Conservation (phyloP, 2,113 vertebrate species). For the Xiphophorus maculatus region DNA sequence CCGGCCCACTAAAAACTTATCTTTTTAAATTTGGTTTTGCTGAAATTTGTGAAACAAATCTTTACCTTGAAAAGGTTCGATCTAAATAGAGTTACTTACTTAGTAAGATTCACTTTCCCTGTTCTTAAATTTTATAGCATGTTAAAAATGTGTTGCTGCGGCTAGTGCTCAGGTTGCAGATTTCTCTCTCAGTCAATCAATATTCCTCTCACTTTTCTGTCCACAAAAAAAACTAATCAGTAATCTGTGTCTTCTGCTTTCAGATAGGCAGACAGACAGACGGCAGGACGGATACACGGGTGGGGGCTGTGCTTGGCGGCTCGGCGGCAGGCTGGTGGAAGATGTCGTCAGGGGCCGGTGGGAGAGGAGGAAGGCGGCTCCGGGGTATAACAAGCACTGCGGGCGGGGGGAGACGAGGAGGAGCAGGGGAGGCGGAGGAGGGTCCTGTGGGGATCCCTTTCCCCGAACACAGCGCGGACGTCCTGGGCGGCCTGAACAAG, state of each 20-base stretch:
- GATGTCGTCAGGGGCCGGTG: slow-evolving; percentile 85
- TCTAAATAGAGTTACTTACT: no score
- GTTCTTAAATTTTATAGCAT: neutral
- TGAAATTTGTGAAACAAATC: no score
- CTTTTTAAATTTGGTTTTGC: no score
- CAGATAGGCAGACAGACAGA: slow-evolving; percentile 83
- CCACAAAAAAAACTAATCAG: slow-evolving; percentile 28
- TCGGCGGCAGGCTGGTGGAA: slow-evolving; percentile 88
- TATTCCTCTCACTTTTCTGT: slow-evolving; percentile 25
- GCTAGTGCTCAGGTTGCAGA: slow-evolving; percentile 1
- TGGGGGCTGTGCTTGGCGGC: slow-evolving; percentile 82
- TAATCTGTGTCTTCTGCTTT: slow-evolving; percentile 19
- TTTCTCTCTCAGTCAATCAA: slow-evolving; percentile 19
- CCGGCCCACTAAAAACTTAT: no score
- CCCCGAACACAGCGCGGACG: slow-evolving; percentile 96
- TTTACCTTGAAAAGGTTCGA: no score
- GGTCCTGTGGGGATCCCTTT: slow-evolving; percentile 98
- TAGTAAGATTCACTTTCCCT: neutral
- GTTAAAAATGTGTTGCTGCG: neutral
- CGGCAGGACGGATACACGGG: slow-evolving; percentile 85
- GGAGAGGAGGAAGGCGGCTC: slow-evolving; percentile 78
- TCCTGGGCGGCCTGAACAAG: slow-evolving; percentile 93
- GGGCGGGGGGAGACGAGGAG: slow-evolving; percentile 68
- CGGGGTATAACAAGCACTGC: slow-evolving; percentile 65
- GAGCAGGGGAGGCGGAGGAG: slow-evolving; percentile 85